Conservation (phyloP, 30 jellyfish, hydroid and myxozoan species). For the Hydractinia symbiolongicarpus region DNA sequence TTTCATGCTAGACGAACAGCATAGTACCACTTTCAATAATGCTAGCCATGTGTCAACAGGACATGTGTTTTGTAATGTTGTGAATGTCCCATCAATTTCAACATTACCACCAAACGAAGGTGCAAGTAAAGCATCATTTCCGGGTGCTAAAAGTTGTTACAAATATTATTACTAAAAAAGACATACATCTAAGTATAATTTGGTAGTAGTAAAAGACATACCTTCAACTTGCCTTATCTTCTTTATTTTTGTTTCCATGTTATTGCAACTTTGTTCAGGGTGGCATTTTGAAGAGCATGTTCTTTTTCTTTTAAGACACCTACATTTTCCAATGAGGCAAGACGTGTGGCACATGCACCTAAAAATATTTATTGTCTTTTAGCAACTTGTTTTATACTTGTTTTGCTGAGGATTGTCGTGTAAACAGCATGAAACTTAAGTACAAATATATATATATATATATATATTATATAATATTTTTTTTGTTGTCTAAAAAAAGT, state of each 20-base stretch:
- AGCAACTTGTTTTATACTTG: no score
- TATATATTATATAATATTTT: no score
- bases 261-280: background rate
- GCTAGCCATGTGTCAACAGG: background rate
- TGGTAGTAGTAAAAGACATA: background rate
- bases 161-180: no score
- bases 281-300: constrained; percentile 8
- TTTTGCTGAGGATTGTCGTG: no score
- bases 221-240: background rate
- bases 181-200: background rate
- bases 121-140: background rate
- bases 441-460: no score
- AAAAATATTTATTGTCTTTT: no score
- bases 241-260: background rate
- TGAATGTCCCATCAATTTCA: no score
- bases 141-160: background rate
- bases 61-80: background rate
- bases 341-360: background rate
- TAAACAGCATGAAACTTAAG: no score
- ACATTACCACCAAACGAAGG: background rate
- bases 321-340: background rate
- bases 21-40: background rate
- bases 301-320: background rate
- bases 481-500: no score
- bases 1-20: background rate